Percentiles rank a stretch among this genome's conserved stretches.
These are phyloP conservation scores for Dissostichus mawsoni DNA, from an alignment of 2,113 vertebrate genomes.

Conservation along the genomic window DNA sequence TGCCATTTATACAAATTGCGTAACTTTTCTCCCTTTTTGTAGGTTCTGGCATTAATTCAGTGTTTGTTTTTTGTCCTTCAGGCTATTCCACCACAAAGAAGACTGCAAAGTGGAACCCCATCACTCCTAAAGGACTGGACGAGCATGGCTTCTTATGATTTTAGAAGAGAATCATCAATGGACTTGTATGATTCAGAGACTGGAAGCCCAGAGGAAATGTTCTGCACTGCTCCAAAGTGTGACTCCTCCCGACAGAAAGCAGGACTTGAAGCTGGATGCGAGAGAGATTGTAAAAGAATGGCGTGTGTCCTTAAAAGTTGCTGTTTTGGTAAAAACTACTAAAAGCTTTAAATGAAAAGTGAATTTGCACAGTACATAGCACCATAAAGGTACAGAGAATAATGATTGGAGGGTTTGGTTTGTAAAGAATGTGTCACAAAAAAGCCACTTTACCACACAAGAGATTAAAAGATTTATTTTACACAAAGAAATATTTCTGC, in stretches of 20 bases:
- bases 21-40: not conserved
- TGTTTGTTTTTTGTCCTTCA: constrained; percentile 53
- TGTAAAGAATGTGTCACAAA: constrained; percentile 62
- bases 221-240: constrained; percentile 45
- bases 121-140: constrained; percentile 81
- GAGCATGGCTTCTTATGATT: constrained; percentile 84
- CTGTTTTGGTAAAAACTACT: constrained; percentile 26
- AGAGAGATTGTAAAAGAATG: constrained; percentile 62
- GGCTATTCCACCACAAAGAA: constrained; percentile 72
- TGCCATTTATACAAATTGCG: no score
- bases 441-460: constrained; percentile 60
- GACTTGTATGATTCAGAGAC: constrained; percentile 24
- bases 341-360: constrained; percentile 57
- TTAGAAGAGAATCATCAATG: not conserved
- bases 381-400: constrained; percentile 50
- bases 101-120: constrained; percentile 81
- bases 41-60: not conserved
- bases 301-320: constrained; percentile 26
- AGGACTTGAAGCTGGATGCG: constrained; percentile 60
- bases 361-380: constrained; percentile 72
- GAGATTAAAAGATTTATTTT: constrained; percentile 30
- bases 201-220: constrained; percentile 27
- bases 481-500: constrained; percentile 5
- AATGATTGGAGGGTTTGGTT: constrained; percentile 12
- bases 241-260: constrained; percentile 23